Base-by-base conservation (phyloP, 2,113 vertebrate species). In the Taurulus bubalis region DNA sequence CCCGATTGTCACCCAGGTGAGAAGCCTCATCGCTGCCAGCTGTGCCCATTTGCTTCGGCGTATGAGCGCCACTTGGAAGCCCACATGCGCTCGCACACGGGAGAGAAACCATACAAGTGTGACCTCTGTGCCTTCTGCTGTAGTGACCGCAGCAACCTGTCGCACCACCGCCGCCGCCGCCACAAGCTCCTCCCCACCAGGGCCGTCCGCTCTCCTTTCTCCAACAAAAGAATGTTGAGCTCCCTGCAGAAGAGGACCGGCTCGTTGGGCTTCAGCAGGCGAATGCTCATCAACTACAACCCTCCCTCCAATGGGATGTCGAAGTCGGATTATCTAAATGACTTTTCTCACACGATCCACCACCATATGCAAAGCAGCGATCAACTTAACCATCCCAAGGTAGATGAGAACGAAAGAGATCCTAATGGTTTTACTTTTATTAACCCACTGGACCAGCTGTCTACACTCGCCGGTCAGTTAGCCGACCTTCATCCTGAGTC, bases 41-140 rank as follows among this genome's bases (percentile, higher is more conserved):
- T 99, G 83, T 99, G 98, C 82, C 98, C 98, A 3, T 99, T 99
- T 71, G 98, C 98, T 3, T 99, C 98, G 4, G 98, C 98, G 0
- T 99, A 99, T 0, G 98, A 99, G 90, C 98, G 98, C 71, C 98
- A 99, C 76, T 90, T 99, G 85, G 98, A 99, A 90, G 98, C 98
- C 8, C 98, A 99, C 87, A 98, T 99, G 98, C 94, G 98, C 9
- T 99, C 98, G 0, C 98, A 99, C 90, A 99, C 98, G 0, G 98
- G 98, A 24, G 98, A 99, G 87, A 99, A 99, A 85, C 98, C 98
- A 0, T 99, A 99, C 92, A 99, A 99, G 87, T 99, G 98, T 59
- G 98, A 99, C 90, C 87, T 99, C 38, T 99, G 98, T 79, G 94
- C 98, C 77, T 99, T 99, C 89, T 96, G 98, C 91, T 99, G 98